phyloP scores from a whole-genome alignment of 2,888 invertebrate genomes.

The Melanophora roralis region DNA sequence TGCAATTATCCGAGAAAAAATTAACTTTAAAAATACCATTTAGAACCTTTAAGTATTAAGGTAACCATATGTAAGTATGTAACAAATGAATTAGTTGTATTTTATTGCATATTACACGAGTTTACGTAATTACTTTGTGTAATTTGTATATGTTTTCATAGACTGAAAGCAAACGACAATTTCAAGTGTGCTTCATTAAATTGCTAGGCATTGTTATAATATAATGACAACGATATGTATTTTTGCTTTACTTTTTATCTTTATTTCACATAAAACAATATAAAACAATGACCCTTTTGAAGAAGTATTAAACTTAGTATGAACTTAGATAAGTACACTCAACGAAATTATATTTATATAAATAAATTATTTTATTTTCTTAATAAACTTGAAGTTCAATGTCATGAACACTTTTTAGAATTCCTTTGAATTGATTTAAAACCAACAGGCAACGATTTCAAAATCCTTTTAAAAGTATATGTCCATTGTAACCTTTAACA shows the following conservation, averaged over 20 bases:
- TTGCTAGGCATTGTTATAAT: slow-evolving; percentile 35
- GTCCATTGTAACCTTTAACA: too few relatives aligned
- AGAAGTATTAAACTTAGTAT: not conserved
- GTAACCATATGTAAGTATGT: too few relatives aligned
- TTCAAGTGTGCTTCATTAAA: slow-evolving; percentile 42
- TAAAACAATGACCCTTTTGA: slow-evolving; percentile 4
- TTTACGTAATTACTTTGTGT: slow-evolving; percentile 6
- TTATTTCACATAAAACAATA: not conserved
- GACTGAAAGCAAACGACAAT: not conserved
- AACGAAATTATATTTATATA: not conserved
- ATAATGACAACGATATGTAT: not conserved
- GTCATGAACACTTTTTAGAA: too few relatives aligned
- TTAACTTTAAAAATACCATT: too few relatives aligned
- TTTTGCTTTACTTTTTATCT: slow-evolving; percentile 3
- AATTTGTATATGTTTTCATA: slow-evolving; percentile 2
- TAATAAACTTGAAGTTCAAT: too few relatives aligned
- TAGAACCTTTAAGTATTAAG: too few relatives aligned
- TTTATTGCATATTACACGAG: not conserved
- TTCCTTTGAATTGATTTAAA: too few relatives aligned
- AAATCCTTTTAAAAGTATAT: too few relatives aligned
- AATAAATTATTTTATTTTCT: too few relatives aligned
- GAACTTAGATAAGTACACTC: not conserved
- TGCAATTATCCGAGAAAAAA: too few relatives aligned
- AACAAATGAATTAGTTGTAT: not conserved
- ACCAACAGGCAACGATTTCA: too few relatives aligned